Evolutionary conservation across 2,888 invertebrate genomes (phyloP), one percentile per base, ranked within the genome.

Genomic region (Hybos culiciformis): DNA sequence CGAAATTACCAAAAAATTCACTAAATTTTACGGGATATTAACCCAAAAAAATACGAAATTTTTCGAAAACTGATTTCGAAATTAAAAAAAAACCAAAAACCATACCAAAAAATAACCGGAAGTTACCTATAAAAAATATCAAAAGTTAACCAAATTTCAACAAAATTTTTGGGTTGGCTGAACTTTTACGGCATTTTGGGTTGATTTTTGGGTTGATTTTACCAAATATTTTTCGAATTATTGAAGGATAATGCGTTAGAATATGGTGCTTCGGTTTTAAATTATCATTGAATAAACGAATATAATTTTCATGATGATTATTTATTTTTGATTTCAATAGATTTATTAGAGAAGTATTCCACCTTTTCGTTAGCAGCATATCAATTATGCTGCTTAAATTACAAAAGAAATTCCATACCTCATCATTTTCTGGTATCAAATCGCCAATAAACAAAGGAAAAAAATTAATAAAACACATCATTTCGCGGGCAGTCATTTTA

Each of bases 391-490:
- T 50, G 9, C 49, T 41, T 14, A 56, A 47, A 44, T 50, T 47
- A 9, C 50, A 38, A 23, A 53, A 14, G 46, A 53, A 52, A 12
- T 37, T 29, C 54, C 54, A 56, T 15, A 53, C 50, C 3, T 39
- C 36, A 37, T 56, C 51, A 44, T 52, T 48, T 18, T 26, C 24
- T 11, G 54, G 53, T 34, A 56, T 42, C 2, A 56, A 26, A 42
- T 57, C 54, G 1, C 53, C 54, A 24, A 56, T 42, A 42, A 56
- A 49, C 4, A 55, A 17, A 5, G 51, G 48, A 45, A 56, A 49
- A 46, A 49, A 51, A 17, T 29, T 19, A 19, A 48, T 29, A 46
- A 55, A 54, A 15, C 50, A 48, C 43, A 52, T 50, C 51, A 54
- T 55, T 48, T 57, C 50, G 21, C 51, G 45, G 3, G 52, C 55